Evolutionary conservation across 2,113 vertebrate genomes (phyloP).

Genomic region (Aplodontia rufa): DNA sequence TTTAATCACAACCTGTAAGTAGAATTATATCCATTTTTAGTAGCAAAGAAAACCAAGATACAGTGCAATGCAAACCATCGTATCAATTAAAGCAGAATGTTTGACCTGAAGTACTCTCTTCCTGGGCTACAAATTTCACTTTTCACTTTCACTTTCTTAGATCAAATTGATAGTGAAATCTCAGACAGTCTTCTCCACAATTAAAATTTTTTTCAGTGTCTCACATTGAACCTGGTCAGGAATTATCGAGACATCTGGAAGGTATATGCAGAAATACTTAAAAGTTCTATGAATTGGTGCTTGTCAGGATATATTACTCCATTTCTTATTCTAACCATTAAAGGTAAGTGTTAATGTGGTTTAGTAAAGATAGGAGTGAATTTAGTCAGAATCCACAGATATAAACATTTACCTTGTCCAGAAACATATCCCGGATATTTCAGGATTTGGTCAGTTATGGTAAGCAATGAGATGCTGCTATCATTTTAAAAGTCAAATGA

Average conservation of each 20-base stretch:
- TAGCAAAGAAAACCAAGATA: conserved; percentile 16
- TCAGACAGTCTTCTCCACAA: not conserved
- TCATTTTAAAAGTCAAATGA: not conserved
- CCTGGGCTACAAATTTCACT: not conserved
- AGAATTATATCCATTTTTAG: conserved; percentile 26
- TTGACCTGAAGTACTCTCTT: not conserved
- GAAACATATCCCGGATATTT: not conserved
- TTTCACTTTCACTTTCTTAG: not conserved
- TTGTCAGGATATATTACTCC: not conserved
- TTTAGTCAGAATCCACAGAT: not conserved
- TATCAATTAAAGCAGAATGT: not conserved
- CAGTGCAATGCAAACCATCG: not conserved
- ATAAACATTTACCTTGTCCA: not conserved
- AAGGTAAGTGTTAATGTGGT: not conserved
- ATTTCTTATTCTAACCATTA: not conserved
- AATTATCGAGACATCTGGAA: not conserved
- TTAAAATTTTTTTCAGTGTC: not conserved
- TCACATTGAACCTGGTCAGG: not conserved
- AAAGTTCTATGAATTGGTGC: not conserved
- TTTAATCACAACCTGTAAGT: conserved; percentile 38
- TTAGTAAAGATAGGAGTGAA: not conserved
- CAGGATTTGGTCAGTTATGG: not conserved
- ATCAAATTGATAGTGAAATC: not conserved
- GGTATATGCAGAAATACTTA: not conserved
- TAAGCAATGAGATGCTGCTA: conserved; percentile 8